Evolutionary conservation across 1,140 invertebrate genomes (phyloP).

Genomic region (Drosophila nigrodunni): DNA sequence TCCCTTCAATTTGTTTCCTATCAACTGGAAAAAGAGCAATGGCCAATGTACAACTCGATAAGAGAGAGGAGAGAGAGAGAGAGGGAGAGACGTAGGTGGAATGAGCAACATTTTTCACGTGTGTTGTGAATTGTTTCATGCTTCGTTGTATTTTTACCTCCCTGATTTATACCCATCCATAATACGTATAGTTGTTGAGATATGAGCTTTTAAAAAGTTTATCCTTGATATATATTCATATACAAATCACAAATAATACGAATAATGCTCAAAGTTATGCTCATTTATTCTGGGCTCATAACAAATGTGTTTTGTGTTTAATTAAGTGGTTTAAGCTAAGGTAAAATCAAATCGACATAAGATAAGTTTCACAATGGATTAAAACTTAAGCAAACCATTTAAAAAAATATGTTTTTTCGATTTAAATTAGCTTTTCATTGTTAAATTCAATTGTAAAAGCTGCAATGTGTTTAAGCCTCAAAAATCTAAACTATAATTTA

Average conservation of each 20-base stretch:
- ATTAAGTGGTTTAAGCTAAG: slow-evolving; percentile 24
- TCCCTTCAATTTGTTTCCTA: slow-evolving; percentile 83
- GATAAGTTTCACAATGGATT: too few relatives aligned
- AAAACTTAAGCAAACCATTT: too few relatives aligned
- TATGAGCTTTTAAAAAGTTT: slow-evolving; percentile 76
- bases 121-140: slow-evolving; percentile 60
- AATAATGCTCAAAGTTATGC: slow-evolving; percentile 39
- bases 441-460: background rate
- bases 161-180: background rate
- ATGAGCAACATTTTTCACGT: slow-evolving; percentile 49
- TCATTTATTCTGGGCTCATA: slow-evolving; percentile 31
- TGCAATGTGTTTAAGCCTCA: background rate
- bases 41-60: slow-evolving; percentile 33
- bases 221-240: slow-evolving; percentile 50
- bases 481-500: too few relatives aligned
- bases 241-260: slow-evolving; percentile 54
- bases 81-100: background rate
- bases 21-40: slow-evolving; percentile 80
- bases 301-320: slow-evolving; percentile 31
- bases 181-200: slow-evolving; percentile 54
- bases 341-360: background rate
- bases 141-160: slow-evolving; percentile 15
- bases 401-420: too few relatives aligned
- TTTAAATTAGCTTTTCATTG: too few relatives aligned
- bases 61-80: background rate